Evolutionary conservation across 2,888 invertebrate genomes (phyloP), one percentile per base, ranked within the genome.

Genomic region (Cataglyphis cursor): DNA sequence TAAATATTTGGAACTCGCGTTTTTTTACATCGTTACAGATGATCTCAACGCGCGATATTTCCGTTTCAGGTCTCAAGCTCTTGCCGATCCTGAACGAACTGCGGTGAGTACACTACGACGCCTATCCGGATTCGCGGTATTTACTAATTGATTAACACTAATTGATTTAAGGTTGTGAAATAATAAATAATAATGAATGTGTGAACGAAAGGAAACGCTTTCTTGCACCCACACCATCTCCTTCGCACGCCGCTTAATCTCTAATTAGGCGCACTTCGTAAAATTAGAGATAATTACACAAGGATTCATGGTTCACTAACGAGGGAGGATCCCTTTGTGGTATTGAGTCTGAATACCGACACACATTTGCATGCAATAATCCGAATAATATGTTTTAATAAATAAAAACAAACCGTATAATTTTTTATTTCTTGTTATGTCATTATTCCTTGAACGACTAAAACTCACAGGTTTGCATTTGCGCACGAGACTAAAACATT

Each of bases 21-120:
- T 57, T 21, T 21, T 5, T 21, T 5, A 61, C 0, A 8, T 15
- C 18, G 15, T 48, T 35, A 38, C 0, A 9, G n/a, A 57, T 8
- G 24, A 9, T 9, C n/a, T 48, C 59, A 54, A 57, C 0, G 28
- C 4, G 35, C 6, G 15, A 41, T 84, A 41, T 84, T 81, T 89
- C 85, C 90, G 90, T 96, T 97, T 85, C 96, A 98, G 98, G 98
- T 94, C 96, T 99, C 93, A 98, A 98, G 95, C 96, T 99, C 70
- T 96, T 98, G 92, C 98, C 98, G 93, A 97, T 98, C 92, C 96
- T 98, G 90, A 97, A 97, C 95, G 97, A 97, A 95, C 96, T 98
- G 93, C 97, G 98, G 98, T 98, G 96, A 97, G 97, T 96, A 89
- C 59, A 28, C 76, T 84, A 65, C 87, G 83, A 70, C 84, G 85